phyloP scores from a whole-genome alignment of 2,888 invertebrate genomes.

The Cryptocephalus primarius region DNA sequence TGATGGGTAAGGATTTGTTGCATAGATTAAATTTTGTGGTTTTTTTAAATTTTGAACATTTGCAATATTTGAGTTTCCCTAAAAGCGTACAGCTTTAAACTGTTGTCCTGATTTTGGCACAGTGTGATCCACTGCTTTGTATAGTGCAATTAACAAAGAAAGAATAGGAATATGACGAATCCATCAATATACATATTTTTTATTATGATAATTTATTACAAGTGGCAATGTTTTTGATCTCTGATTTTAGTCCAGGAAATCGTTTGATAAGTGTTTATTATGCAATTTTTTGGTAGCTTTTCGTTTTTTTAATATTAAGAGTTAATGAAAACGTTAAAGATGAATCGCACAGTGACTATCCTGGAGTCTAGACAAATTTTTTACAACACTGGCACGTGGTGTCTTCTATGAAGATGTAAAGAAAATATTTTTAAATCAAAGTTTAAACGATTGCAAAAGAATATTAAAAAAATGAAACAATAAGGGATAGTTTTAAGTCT shows the following conservation, averaged over 20 bases:
- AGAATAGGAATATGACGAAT: conserved; percentile 3
- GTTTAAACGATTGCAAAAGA: conserved; percentile 11
- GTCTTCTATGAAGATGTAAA: conserved; percentile 31
- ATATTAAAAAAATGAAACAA: conserved; percentile 8
- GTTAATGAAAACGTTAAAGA: neutral
- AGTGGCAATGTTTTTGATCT: conserved; percentile 38
- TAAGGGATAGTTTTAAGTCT: conserved; percentile 6
- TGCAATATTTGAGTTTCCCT: too few species aligned
- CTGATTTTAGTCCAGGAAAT: conserved; percentile 22
- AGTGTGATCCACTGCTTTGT: conserved; percentile 2
- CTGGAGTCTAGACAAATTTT: conserved; percentile 8
- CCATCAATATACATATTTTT: conserved; percentile 2
- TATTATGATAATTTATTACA: conserved; percentile 15
- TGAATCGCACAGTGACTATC: conserved; percentile 9
- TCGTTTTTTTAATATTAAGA: conserved; percentile 12
- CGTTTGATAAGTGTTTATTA: conserved; percentile 15
- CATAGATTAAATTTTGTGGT: too few species aligned
- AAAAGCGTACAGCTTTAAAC: too few species aligned
- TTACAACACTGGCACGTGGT: conserved; percentile 15
- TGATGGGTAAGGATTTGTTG: too few species aligned
- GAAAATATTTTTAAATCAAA: conserved; percentile 10
- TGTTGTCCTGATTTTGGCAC: too few species aligned
- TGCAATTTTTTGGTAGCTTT: conserved; percentile 18
- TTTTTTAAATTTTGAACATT: too few species aligned
- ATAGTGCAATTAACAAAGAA: conserved; percentile 19